Base-by-base conservation (phyloP, 2,797 vertebrate species). In the Pseudotriccus pelzelni region DNA sequence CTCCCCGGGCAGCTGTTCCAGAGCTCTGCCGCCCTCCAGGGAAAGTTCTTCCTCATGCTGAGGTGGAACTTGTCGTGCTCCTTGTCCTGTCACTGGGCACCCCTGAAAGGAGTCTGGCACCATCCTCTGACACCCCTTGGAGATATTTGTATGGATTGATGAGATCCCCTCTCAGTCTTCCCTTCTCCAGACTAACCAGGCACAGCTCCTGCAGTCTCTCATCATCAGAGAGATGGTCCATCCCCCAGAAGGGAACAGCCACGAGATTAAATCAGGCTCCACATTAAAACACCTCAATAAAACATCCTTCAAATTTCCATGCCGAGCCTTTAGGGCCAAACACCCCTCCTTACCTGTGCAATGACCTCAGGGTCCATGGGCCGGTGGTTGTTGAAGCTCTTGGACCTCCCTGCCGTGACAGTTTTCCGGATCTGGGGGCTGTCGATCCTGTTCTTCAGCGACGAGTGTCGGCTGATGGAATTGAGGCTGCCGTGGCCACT, bases 301-400 rank as follows among this genome's bases (percentile, higher is more conserved):
- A 66, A 24, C 22, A 17, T 0, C 37, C 62, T 39, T 12, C 17
- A 12, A 8, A 17, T 10, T 27, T 21, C 47, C 74, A 20, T 7
- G 20, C 1, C 22, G 3, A 20, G 12, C 1, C 56, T 7, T 10
- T 10, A 7, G 30, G 14, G 44, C 70, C 46, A 41, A 36, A 36
- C 58, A 22, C 53, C 55, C 84, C 73, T 5, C 94, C 98, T 98
- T 97, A 99, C 99, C 97, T 99, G 99, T 10, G 98, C 98, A 36
- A 99, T 98, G 84, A 99, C 98, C 97, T 99, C 99, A 3, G 99
- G 99, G 92, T 99, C 99, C 97, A 99, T 96, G 23, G 99, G 99
- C 82, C 99, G 98, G 94, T 99, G 99, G 98, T 99, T 99, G 98
- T 99, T 99, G 98, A 99, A 99, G 98, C 99, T 99, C 98, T 99